phyloP scores from a whole-genome alignment of 2,888 invertebrate species.

The Opisthograptis luteolata region DNA sequence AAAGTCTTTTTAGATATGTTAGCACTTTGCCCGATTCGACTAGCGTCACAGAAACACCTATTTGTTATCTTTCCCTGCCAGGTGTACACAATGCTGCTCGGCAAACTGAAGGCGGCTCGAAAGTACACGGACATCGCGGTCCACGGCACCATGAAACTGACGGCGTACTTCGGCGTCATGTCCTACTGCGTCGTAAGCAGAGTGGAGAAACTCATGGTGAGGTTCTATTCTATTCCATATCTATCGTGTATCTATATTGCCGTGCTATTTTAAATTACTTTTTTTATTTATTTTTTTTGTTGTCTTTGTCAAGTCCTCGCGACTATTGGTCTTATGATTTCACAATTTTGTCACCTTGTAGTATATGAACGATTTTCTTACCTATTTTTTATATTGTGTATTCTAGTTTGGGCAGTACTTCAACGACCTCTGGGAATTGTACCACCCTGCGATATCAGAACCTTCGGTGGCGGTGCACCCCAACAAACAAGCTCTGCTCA shows the following conservation, averaged over 20 bases:
- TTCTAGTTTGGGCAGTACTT: slow-evolving; percentile 95
- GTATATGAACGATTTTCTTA: no score
- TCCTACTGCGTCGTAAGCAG: slow-evolving; percentile 96
- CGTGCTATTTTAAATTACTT: neutral
- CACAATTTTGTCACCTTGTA: no score
- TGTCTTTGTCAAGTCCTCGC: neutral
- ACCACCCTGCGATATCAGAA: slow-evolving; percentile 97
- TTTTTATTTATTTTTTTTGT: neutral
- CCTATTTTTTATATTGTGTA: slow-evolving; percentile 24
- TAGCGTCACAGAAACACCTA: no score
- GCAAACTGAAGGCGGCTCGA: slow-evolving; percentile 91
- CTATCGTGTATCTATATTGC: no score
- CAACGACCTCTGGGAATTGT: slow-evolving; percentile 96
- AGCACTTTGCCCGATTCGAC: no score
- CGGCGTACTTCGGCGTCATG: slow-evolving; percentile 96
- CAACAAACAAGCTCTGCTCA: slow-evolving; percentile 95
- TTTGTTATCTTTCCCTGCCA: no score
- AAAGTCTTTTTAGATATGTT: no score
- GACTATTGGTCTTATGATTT: no score
- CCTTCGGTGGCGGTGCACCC: slow-evolving; percentile 97
- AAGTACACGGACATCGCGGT: slow-evolving; percentile 94
- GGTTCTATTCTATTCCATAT: slow-evolving; percentile 29
- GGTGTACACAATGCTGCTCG: slow-evolving; percentile 89
- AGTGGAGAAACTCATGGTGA: slow-evolving; percentile 96
- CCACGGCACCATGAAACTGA: slow-evolving; percentile 96